Conservation (phyloP, 2,797 vertebrate species). For the Carapus acus region DNA sequence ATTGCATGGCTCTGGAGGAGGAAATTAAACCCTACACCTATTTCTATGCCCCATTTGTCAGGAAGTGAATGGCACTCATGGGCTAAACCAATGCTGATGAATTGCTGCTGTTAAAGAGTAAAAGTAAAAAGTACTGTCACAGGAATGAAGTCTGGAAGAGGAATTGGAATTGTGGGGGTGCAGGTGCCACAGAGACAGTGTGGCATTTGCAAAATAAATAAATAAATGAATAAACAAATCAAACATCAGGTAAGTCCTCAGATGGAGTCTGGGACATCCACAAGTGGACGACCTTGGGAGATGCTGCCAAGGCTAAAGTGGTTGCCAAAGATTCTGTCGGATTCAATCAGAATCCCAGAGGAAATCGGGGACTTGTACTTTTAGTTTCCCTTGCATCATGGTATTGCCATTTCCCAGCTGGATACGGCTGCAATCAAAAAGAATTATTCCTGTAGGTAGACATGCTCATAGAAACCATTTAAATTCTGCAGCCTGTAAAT, state of each 20-base stretch:
- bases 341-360: slow-evolving; percentile 54
- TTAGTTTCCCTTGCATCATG: slow-evolving; percentile 17
- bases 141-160: slow-evolving; percentile 31
- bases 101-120: slow-evolving; percentile 39
- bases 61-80: slow-evolving; percentile 53
- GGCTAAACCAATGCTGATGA: slow-evolving; percentile 45
- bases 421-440: slow-evolving; percentile 19
- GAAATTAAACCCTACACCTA: slow-evolving; percentile 61
- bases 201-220: slow-evolving; percentile 33
- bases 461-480: slow-evolving; percentile 28
- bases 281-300: slow-evolving; percentile 53
- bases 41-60: slow-evolving; percentile 59
- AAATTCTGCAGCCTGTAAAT: slow-evolving; percentile 44
- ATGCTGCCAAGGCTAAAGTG: slow-evolving; percentile 44
- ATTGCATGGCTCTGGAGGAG: slow-evolving; percentile 52
- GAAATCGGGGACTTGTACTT: slow-evolving; percentile 40
- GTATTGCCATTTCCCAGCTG: slow-evolving; percentile 15
- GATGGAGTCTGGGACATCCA: slow-evolving; percentile 38
- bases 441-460: slow-evolving; percentile 21
- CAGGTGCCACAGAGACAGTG: slow-evolving; percentile 12
- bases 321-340: slow-evolving; percentile 53
- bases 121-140: slow-evolving; percentile 45
- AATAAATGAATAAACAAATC: slow-evolving; percentile 15
- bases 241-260: slow-evolving; percentile 15
- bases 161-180: slow-evolving; percentile 8